Evolutionary conservation across 2,113 vertebrate genomes (phyloP), one percentile per base, ranked within the genome.

Genomic region (Neodontobutis hainanensis): DNA sequence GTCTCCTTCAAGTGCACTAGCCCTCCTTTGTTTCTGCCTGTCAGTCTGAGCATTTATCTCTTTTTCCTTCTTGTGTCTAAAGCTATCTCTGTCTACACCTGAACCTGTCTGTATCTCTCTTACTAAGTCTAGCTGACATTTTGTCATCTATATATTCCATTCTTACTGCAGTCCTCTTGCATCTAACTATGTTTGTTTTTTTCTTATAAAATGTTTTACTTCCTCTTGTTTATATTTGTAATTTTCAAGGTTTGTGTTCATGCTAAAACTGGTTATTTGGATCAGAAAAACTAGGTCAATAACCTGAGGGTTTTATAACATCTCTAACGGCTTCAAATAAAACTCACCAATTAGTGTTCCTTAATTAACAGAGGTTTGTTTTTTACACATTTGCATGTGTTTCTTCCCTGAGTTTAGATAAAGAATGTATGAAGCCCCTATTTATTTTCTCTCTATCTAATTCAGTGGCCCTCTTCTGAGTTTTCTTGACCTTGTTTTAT

Each of bases 1-100:
- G 34, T 55, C 34, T 55, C 52, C 38, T 38, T 55, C 51, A 53
- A 53, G 51, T 14, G 51, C 51, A 3, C 51, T 35, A 11, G 19
- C 14, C 27, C 34, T 38, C 9, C n/a, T 42, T 40, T 42, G 36
- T 58, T 43, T 43, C 56, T 43, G 38, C 5, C 55, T 42, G 40
- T 58, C 38, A 58, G 56, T n/a, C 8, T n/a, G 5, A 6, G 5
- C 56, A 8, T 43, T 43, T 58, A 43, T 58, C 56, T 43, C 15
- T 19, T 10, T 43, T 40, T n/a, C 42, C 10, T 43, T 43, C 40
- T 43, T 8, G 35, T 16, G 36, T 57, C 55, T 9, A 15, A 40
- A 57, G 14, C 36, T 36, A 16, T 57, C 35, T 40, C 11, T n/a
- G 53, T 19, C 36, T 43, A 5, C 55, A 58, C 38, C 55, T 58